Evolutionary conservation across 2,888 invertebrate species (phyloP), one percentile per base, ranked within the genome.

Genomic region (Pilophorus perplexus): DNA sequence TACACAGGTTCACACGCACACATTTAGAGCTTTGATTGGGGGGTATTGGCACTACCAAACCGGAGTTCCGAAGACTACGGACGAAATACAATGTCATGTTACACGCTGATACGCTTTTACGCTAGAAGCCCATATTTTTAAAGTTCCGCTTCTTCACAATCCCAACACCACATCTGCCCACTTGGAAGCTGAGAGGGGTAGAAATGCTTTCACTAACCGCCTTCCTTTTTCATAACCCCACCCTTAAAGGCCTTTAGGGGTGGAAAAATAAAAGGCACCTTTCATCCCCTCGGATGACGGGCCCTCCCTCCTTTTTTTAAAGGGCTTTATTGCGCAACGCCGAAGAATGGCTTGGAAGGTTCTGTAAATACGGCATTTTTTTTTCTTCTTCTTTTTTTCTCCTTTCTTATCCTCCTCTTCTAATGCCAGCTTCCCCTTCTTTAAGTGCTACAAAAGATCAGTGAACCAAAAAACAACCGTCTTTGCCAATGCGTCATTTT

Each of bases 141-240:
- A n/a, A n/a, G n/a, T n/a, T n/a, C n/a, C n/a, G n/a, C n/a, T n/a
- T n/a, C n/a, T n/a, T n/a, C n/a, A n/a, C n/a, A n/a, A n/a, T n/a
- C n/a, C n/a, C n/a, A n/a, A n/a, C n/a, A 38, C 48, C 46, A 20
- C 62, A 62, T 62, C 62, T 62, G 62, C 28, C 62, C 62, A 62
- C 62, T 62, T 28, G 62, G 48, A 55, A 37, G 37, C 55, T 22
- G 38, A 20, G 37, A 46, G 62, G 62, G 62, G 62, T 46, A 62
- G 46, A 46, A 62, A 62, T 62, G 62, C 62, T 62, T 62, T 62
- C 62, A 33, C 62, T 62, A 48, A 62, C 62, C 62, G 46, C 62
- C 62, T 28, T 62, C 62, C n/a, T 52, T 22, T 46, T 62, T 62
- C 33, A 62, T 27, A 46, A 46, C 46, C 48, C 48, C 25, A 20